These are phyloP conservation scores for Gryllus bimaculatus DNA, from an alignment of 1,140 invertebrate species.

Conservation along the genomic window DNA sequence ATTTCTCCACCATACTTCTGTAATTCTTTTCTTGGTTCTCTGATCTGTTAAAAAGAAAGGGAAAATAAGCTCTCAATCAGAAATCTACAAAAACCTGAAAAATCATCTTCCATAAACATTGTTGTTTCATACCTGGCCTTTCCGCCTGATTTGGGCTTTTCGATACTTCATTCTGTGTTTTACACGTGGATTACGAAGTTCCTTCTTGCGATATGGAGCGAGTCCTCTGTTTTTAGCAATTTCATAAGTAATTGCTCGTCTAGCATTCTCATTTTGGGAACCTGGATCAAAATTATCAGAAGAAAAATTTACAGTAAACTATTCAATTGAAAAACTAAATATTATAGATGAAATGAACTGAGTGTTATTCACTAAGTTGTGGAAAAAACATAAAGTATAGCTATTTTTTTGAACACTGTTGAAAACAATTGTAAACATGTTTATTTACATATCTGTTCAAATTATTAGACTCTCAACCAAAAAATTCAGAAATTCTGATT, in stretches of 20 bases:
- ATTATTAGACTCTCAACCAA: too few relatives aligned
- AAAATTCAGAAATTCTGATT: too few relatives aligned
- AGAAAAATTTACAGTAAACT: not conserved
- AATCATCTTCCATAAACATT: slow-evolving; percentile 2
- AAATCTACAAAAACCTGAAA: slow-evolving; percentile 9
- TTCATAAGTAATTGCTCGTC: slow-evolving; percentile 80
- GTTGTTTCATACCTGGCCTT: not conserved
- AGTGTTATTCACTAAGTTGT: not conserved
- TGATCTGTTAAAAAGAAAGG: slow-evolving; percentile 37
- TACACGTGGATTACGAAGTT: slow-evolving; percentile 84
- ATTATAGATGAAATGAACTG: not conserved
- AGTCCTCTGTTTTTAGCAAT: slow-evolving; percentile 93
- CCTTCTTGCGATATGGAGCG: slow-evolving; percentile 79
- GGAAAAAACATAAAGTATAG: not conserved
- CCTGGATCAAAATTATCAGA: not conserved
- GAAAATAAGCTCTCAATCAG: slow-evolving; percentile 15
- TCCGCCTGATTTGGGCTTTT: slow-evolving; percentile 63
- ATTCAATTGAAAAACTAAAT: not conserved
- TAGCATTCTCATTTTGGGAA: slow-evolving; percentile 29
- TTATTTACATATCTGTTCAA: not conserved
- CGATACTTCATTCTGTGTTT: slow-evolving; percentile 85
- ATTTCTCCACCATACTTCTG: slow-evolving; percentile 77
- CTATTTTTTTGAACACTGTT: not conserved
- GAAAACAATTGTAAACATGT: not conserved
- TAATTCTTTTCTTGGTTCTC: slow-evolving; percentile 60